Conservation (phyloP, 2,113 vertebrate genomes). For the Perca flavescens region DNA sequence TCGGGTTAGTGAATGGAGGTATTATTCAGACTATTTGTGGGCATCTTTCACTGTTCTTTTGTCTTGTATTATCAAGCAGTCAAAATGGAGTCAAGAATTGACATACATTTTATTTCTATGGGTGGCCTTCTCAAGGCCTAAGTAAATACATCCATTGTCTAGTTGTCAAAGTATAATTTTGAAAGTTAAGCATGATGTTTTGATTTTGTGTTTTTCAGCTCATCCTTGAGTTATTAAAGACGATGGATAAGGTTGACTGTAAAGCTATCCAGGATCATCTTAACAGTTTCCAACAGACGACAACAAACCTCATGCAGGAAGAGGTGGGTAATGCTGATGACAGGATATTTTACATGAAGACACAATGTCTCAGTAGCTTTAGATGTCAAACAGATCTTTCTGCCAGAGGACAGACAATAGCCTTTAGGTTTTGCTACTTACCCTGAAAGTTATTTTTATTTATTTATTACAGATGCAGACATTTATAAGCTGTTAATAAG, state of each 20-base stretch:
- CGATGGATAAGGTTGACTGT: neutral
- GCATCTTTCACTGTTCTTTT: neutral
- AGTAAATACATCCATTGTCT: neutral
- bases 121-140: no score
- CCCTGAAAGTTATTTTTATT: neutral
- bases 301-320: neutral
- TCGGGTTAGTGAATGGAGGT: slow-evolving; percentile 1
- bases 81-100: no score
- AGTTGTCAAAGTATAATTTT: neutral
- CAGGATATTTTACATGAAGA: no score
- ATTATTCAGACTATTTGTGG: neutral
- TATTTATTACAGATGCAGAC: neutral
- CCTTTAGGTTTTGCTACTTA: neutral
- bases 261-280: slow-evolving; percentile 10
- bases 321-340: neutral
- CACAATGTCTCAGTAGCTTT: no score
- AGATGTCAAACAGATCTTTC: neutral
- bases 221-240: slow-evolving; percentile 20
- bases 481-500: no score
- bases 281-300: neutral
- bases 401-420: neutral
- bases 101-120: no score
- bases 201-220: slow-evolving; percentile 12
- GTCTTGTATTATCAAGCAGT: neutral
- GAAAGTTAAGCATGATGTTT: neutral